Evolutionary conservation across 2,888 invertebrate genomes (phyloP), one percentile per base, ranked within the genome.

Genomic region (Ctena decussata): DNA sequence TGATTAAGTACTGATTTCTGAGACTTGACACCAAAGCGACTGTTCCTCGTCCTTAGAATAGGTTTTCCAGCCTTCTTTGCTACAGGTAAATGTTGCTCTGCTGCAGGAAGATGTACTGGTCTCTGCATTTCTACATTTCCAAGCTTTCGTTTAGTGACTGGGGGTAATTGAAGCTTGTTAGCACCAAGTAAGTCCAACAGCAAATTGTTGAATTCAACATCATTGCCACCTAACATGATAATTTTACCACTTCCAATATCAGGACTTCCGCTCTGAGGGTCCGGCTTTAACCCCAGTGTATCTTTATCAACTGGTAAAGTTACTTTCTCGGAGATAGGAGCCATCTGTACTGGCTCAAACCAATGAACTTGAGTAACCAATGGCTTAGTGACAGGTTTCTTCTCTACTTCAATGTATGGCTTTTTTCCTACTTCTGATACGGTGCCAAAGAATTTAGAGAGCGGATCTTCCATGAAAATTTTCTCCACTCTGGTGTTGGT

Each of bases 391-490:
- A 2, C 18, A 60, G 24, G 60, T 35, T 65, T 18, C 21, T 65
- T 65, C 12, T 53, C 21, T 18, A 65, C 35, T 35, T 65, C 65
- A 35, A 65, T 65, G 21, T 65, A 65, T 3, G 65, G 65, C 21
- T 65, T 65, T 65, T 65, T 35, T 11, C 18, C 30, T 12, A 24
- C 11, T 18, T 6, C 18, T 21, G 11, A n/a, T 2, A 11, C 18
- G 2, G 15, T 35, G 18, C 18, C 30, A 21, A 35, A n/a, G 21
- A 35, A 35, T 35, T 5, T 35, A 3, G 35, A 3, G 8, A 82
- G 44, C 0, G 82, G 82, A 39, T 82, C 82, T n/a, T 46, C 35
- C 30, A 82, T 39, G 37, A 77, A 82, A 27, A 82, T 49, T 27
- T 49, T 82, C 24, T 77, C 71, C 18, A n/a, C n/a, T 1, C 8